These are phyloP conservation scores for Bathybates hornii DNA, from an alignment of 2,113 vertebrate genomes.

Conservation along the genomic window DNA sequence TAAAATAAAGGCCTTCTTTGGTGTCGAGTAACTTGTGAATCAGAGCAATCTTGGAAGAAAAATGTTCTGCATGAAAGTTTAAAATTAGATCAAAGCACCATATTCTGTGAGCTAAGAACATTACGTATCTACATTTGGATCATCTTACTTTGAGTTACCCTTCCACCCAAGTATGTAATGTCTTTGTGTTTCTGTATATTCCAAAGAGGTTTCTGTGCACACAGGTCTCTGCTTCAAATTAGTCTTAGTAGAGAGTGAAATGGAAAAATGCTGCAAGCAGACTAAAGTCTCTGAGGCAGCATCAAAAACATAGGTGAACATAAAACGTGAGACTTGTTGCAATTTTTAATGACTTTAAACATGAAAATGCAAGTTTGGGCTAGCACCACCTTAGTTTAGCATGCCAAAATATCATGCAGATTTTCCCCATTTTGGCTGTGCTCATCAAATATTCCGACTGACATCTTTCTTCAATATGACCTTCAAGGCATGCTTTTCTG, in stretches of 20 bases:
- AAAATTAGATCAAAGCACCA: background rate
- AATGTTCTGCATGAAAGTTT: background rate
- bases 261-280: constrained; percentile 15
- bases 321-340: background rate
- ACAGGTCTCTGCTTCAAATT: constrained; percentile 13
- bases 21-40: background rate
- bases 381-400: background rate
- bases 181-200: constrained; percentile 37
- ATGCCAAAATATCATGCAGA: background rate
- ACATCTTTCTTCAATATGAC: background rate
- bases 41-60: background rate
- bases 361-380: background rate
- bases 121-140: constrained; percentile 18
- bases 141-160: constrained; percentile 11
- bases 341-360: background rate
- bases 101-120: background rate
- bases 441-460: background rate
- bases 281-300: constrained; percentile 8
- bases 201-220: constrained; percentile 6
- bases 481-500: background rate
- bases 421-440: background rate
- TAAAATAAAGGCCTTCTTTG: background rate
- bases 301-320: background rate
- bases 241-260: background rate
- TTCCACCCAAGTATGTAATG: constrained; percentile 34